phyloP scores from a whole-genome alignment of 2,113 vertebrate species.

The Alaudala cheleensis region DNA sequence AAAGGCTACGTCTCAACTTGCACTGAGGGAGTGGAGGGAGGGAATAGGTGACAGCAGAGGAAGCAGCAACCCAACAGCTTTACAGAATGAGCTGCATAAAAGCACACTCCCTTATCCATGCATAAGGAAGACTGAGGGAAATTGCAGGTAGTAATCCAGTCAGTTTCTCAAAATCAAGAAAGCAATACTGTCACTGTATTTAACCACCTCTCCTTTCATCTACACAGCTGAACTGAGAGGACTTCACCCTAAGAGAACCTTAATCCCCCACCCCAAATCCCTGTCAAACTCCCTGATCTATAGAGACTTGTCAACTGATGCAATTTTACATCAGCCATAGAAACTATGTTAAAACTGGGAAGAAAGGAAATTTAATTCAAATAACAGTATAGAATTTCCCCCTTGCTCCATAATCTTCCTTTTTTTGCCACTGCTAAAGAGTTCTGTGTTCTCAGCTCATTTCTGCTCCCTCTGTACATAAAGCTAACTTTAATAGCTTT shows the following conservation, averaged over 20 bases:
- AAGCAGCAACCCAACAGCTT: background rate
- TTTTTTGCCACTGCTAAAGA: background rate
- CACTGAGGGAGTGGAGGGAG: background rate
- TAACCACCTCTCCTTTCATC: background rate
- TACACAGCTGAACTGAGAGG: background rate
- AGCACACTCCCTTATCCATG: background rate
- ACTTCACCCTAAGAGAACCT: background rate
- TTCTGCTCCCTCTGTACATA: background rate
- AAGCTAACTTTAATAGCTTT: background rate
- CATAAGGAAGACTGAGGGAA: background rate
- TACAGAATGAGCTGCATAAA: background rate
- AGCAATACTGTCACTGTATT: background rate
- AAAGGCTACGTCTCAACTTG: background rate
- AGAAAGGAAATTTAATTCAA: background rate
- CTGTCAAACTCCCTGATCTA: background rate
- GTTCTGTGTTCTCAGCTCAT: background rate
- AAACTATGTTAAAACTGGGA: background rate
- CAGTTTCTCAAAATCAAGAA: background rate
- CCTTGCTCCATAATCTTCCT: background rate
- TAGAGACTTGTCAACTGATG: rapidly evolving
- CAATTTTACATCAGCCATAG: background rate
- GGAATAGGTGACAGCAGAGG: background rate
- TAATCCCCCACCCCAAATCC: background rate
- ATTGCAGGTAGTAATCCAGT: background rate
- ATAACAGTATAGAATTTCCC: background rate